Base-by-base conservation (phyloP, 2,888 invertebrate species). In the Deladenus siricidicola region DNA sequence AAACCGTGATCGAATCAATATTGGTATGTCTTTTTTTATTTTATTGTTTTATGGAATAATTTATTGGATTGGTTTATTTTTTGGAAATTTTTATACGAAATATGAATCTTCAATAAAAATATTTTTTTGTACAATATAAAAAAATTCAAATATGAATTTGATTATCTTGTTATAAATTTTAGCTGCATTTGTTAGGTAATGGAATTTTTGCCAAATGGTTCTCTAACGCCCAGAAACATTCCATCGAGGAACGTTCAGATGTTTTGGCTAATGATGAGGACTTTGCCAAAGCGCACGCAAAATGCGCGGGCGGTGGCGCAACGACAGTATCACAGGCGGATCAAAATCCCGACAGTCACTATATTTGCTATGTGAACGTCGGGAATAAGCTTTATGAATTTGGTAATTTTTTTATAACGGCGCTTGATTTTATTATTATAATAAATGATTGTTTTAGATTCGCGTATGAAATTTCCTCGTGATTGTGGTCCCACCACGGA, bases 191-290 rank as follows among this genome's bases (percentile, higher is more conserved):
- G 57, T 55, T 19, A 55, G 71, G 71, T 8, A 56, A 64, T 26
- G 74, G 73, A n/a, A 62, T 66, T 23, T 73, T 74, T 60, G 48
- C 45, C 19, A 61, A 67, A 30, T 74, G 69, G 69, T 58, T 71
- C 19, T 64, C 58, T 23, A 6, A 6, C 6, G 45, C 45, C 10
- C 66, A 66, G 50, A 28, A 62, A 19, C 48, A 65, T 17, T 61
- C 56, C 17, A 64, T 60, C 23, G 68, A 69, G 17, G 71, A 65
- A 21, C 51, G 73, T 17, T 70, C 69, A 3, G 68, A 65, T 48
- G 52, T 67, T 17, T 59, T 72, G 2, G 67, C 56, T 21, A 45
- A 53, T 21, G 39, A 60, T 50, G 47, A 43, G 39, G 64, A 63
- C 24, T 56, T 70, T 8, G 66, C 67, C 1, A 63, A 56, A 26